Conservation (phyloP, 2,888 invertebrate genomes). For the Ephialtes manifestator region DNA sequence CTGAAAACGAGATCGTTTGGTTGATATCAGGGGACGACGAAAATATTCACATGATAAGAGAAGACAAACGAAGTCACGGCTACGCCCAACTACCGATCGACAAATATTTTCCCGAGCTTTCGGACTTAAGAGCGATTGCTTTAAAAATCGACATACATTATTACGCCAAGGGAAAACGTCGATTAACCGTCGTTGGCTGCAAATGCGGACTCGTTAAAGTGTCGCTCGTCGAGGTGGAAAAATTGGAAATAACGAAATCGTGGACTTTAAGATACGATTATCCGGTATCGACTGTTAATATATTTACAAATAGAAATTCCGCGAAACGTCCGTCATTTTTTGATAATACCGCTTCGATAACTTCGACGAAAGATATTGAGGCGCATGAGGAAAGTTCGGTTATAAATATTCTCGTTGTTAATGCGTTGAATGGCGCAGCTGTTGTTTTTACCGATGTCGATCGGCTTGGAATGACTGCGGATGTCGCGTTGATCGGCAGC, state of each 20-base stretch:
- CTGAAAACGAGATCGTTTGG: constrained; percentile 88
- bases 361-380: background rate
- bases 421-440: constrained; percentile 87
- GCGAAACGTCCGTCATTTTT: constrained; percentile 66
- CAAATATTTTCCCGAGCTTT: constrained; percentile 89
- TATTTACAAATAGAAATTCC: constrained; percentile 84
- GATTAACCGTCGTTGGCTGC: constrained; percentile 88
- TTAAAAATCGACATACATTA: constrained; percentile 88
- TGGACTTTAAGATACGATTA: constrained; percentile 87
- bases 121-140: constrained; percentile 87
- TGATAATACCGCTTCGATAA: background rate
- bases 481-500: constrained; percentile 86
- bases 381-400: constrained; percentile 72
- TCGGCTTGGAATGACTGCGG: constrained; percentile 86
- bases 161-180: constrained; percentile 86
- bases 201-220: constrained; percentile 89
- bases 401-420: constrained; percentile 88
- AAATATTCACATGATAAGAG: constrained; percentile 89
- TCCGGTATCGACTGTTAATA: constrained; percentile 87
- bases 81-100: constrained; percentile 88
- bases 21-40: constrained; percentile 89
- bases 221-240: constrained; percentile 86
- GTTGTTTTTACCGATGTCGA: constrained; percentile 88
- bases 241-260: constrained; percentile 86
- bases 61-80: constrained; percentile 87